phyloP scores from a whole-genome alignment of 2,888 invertebrate species.

The Ferdinandea cuprea region DNA sequence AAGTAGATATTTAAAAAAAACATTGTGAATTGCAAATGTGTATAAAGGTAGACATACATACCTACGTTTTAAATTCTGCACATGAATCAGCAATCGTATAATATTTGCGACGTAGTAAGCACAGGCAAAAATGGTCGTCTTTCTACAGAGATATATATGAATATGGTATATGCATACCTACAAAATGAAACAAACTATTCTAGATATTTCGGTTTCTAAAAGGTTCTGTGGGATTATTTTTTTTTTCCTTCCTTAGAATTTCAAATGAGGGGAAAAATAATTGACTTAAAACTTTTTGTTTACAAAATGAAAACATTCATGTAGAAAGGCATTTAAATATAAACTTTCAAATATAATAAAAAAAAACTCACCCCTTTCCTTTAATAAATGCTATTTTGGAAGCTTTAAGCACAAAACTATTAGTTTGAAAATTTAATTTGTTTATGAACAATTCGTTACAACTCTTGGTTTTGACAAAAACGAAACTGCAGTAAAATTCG shows the following conservation, averaged over 20 bases:
- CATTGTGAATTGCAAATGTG: no score
- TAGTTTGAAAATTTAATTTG: neutral
- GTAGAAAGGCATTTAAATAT: no score
- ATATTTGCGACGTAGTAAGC: slow-evolving; percentile 63
- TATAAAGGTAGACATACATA: no score
- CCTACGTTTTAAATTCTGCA: slow-evolving; percentile 20
- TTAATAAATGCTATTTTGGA: slow-evolving; percentile 5
- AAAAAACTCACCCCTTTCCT: neutral
- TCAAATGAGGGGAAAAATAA: neutral
- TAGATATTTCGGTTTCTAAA: neutral
- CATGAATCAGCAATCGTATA: slow-evolving; percentile 39
- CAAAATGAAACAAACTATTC: neutral
- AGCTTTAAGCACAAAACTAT: neutral
- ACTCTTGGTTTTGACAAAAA: no score
- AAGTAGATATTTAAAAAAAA: no score
- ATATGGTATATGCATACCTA: neutral
- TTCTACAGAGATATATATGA: neutral
- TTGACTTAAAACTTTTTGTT: no score
- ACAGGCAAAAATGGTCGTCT: slow-evolving; percentile 6
- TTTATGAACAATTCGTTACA: no score
- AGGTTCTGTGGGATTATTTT: neutral
- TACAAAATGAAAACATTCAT: no score
- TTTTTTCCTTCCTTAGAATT: neutral
- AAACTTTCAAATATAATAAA: neutral
- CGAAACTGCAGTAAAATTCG: no score